Base-by-base conservation (phyloP, 2,797 vertebrate genomes). In the Paedocypris micromegethes region DNA sequence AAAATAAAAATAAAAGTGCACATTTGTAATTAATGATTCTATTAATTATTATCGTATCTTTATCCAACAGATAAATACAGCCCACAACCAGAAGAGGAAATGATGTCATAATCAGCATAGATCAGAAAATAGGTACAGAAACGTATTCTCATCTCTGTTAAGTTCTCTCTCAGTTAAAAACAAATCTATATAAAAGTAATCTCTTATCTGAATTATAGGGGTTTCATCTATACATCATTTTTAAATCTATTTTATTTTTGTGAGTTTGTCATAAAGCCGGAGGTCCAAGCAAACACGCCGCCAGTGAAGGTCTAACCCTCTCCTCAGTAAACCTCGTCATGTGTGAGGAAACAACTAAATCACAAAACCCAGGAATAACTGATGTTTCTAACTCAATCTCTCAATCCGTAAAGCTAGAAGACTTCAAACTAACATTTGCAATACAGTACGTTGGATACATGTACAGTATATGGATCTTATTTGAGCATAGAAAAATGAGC, bases 381-480 rank as follows among this genome's bases (percentile, higher is more conserved):
- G 49, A 68, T 54, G 51, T 9, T 46, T 53, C 54, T 52, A 55
- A 5, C 41, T 52, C 50, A 2, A 4, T 43, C 23, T 48, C 54
- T 52, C 43, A 42, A 8, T 59, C 38, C 41, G 54, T 50, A 48
- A 60, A 50, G 47, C 60, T 58, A 70, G 43, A 57, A 55, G 48
- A 43, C 72, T 50, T 59, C 45, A 40, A 58, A 52, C 51, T 55
- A 65, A 50, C 50, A 4, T 65, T 51, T 49, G 38, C 43, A 40
- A 61, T 68, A 74, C 67, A 74, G 72, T 74, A 74, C 72, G 68
- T 69, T 74, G 50, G 72, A 74, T 69, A 69, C 53, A 64, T 59
- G 55, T 63, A 53, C 72, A 68, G 72, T 68, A n/a, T 64, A 64
- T 64, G 66, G 60, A 70, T 70, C 60, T 58, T 64, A 42, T 64